Percentiles rank a stretch among this genome's conserved stretches.
phyloP scores from a whole-genome alignment of 64 coral and sea anemone genomes.

The Hydrozoanthus tunicans region DNA sequence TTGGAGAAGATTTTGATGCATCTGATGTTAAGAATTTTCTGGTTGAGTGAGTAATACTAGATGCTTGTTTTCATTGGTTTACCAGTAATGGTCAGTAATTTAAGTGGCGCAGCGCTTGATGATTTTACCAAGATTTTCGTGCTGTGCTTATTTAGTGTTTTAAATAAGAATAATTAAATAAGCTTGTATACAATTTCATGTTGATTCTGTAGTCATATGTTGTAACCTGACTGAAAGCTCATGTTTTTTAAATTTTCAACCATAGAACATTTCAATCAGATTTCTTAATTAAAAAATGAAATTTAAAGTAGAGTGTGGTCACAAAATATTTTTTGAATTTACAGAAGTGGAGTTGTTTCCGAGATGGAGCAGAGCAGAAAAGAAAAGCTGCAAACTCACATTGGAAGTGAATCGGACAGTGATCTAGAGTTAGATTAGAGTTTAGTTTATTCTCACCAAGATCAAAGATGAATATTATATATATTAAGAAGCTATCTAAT shows the following conservation, averaged over 20 bases:
- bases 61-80: neutral
- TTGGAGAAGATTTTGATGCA: conserved; percentile 90
- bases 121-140: no score
- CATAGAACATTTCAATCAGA: neutral
- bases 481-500: no score
- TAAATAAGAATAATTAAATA: no score
- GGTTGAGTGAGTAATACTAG: conserved; percentile 74
- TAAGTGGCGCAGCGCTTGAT: no score
- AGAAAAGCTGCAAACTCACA: neutral
- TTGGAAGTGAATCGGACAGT: conserved; percentile 61
- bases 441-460: neutral
- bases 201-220: no score
- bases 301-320: neutral
- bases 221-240: no score
- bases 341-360: conserved; percentile 68
- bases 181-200: no score
- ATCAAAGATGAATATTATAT: no score
- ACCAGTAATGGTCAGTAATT: neutral
- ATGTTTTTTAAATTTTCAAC: neutral
- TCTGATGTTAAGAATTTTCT: conserved; percentile 92
- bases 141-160: no score
- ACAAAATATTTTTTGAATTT: conserved; percentile 1
- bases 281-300: neutral
- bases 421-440: conserved; percentile 82
- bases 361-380: conserved; percentile 42